A percentile compares a stretch with the other conserved stretches of the same genome.
phyloP scores from a whole-genome alignment of 1,140 invertebrate genomes.

The Neodiprion pinetum region DNA sequence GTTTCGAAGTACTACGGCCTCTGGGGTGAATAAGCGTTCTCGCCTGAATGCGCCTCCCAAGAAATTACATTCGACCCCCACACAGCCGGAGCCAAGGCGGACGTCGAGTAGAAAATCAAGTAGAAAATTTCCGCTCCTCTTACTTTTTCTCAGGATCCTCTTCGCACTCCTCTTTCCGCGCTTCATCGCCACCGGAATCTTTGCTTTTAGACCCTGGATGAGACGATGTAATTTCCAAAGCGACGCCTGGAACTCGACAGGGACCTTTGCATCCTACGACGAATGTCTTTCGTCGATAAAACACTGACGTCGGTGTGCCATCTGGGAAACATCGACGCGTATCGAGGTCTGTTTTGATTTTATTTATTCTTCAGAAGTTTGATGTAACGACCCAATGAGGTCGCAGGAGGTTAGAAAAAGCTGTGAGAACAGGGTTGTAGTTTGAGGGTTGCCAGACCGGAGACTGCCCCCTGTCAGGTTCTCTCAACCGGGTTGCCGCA shows the following conservation, averaged over 20 bases:
- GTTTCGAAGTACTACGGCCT: not conserved
- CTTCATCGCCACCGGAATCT: too few relatives aligned
- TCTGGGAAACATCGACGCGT: too few relatives aligned
- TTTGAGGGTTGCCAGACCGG: too few relatives aligned
- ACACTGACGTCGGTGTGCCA: too few relatives aligned
- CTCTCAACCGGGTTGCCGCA: not conserved
- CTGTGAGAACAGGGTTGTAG: too few relatives aligned
- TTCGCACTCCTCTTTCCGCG: too few relatives aligned
- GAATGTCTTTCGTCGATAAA: too few relatives aligned
- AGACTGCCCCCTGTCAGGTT: not conserved
- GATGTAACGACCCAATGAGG: not conserved
- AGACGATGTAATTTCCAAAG: constrained; percentile 1
- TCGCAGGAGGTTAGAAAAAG: not conserved
- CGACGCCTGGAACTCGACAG: not conserved
- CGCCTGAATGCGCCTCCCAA: constrained; percentile 1
- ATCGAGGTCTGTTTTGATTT: too few relatives aligned
- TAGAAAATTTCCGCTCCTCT: not conserved
- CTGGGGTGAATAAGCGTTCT: not conserved
- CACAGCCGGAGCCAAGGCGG: not conserved
- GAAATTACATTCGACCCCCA: not conserved
- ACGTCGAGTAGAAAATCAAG: constrained; percentile 7
- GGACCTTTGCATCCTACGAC: not conserved
- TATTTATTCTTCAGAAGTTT: too few relatives aligned
- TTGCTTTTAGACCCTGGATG: not conserved
- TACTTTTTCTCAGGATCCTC: too few relatives aligned